Base-by-base conservation (phyloP, 2,113 vertebrate species). In the Hippoglossus stenolepis region DNA sequence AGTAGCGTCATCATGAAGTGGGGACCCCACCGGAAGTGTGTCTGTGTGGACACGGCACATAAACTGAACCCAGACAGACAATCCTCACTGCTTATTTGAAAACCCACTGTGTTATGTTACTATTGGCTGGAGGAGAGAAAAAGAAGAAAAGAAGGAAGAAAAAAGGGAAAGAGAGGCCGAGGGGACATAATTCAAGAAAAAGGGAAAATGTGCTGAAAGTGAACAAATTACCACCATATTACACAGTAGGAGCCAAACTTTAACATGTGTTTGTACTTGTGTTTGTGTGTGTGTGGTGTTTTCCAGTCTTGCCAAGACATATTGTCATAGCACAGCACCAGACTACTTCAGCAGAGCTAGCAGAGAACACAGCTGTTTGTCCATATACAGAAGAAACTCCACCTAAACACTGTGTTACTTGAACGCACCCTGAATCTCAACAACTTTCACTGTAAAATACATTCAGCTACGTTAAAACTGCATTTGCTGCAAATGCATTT, bases 281-380 rank as follows among this genome's bases (percentile, higher is more conserved):
- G 31, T 35, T 6, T 35, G 6, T 7, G 31, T 35, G 7, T 38
- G 7, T 63, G 43, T 74, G 75, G 43, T 9, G 68, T 82, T 83
- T 71, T 79, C 60, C 71, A 9, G 38, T 75, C 20, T 58, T 1
- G 77, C 82, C 70, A 70, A 74, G 68, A 64, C 65, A 73, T 57
- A 59, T 69, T 77, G 65, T 88, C 65, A 70, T 0, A 75, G 62
- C 69, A 21, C 23, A 63, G 58, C 18, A 5, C 20, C 75, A 78
- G 61, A 70, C 54, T 59, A 45, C 69, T 60, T 49, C 15, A 69
- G 77, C 20, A 24, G 49, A 64, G 21, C 58, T 61, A 24, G 43
- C 47, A 24, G 49, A 65, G 23, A 24, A 59, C 47, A 62, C 81
- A 76, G 77, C 75, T 84, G 80, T 80, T 72, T 80, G 54, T 82